These are phyloP conservation scores for Bombus superbus DNA, from an alignment of 1,140 invertebrate species.

Conservation along the genomic window DNA sequence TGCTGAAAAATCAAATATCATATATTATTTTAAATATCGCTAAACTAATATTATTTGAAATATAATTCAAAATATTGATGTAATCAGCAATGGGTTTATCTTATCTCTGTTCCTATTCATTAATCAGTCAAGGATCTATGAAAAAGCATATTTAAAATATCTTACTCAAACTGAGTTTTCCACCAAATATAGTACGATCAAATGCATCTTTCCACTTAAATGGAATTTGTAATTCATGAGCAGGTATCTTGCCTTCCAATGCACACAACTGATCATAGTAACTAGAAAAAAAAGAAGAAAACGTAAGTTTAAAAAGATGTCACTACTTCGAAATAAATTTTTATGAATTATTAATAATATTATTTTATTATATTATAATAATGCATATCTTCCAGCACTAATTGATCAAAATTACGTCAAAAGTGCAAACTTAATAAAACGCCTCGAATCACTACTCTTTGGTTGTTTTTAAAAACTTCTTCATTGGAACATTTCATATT, in stretches of 20 bases:
- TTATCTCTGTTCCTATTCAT: conserved; percentile 12
- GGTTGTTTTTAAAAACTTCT: neutral
- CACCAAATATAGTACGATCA: conserved; percentile 97
- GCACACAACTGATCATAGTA: conserved; percentile 98
- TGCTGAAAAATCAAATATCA: conserved; percentile 83
- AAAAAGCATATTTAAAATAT: conserved; percentile 33
- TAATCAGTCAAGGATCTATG: neutral
- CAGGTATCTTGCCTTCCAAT: conserved; percentile 96
- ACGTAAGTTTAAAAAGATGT: neutral
- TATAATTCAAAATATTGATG: neutral
- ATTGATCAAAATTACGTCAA: neutral
- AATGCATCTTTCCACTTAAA: conserved; percentile 99
- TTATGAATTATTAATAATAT: neutral
- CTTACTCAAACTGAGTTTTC: conserved; percentile 96
- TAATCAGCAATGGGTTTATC: conserved; percentile 27
- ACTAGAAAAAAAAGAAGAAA: conserved; percentile 83
- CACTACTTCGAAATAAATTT: neutral
- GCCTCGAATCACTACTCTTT: neutral
- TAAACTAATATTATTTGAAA: neutral
- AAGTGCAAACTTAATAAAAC: neutral
- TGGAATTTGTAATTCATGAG: conserved; percentile 94
- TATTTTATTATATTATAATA: conserved; percentile 8
- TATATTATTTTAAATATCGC: neutral
- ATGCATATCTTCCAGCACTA: neutral
- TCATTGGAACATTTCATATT: neutral